Evolutionary conservation across 2,888 invertebrate genomes (phyloP), one percentile per base, ranked within the genome.

Genomic region (Andrena camellia): DNA sequence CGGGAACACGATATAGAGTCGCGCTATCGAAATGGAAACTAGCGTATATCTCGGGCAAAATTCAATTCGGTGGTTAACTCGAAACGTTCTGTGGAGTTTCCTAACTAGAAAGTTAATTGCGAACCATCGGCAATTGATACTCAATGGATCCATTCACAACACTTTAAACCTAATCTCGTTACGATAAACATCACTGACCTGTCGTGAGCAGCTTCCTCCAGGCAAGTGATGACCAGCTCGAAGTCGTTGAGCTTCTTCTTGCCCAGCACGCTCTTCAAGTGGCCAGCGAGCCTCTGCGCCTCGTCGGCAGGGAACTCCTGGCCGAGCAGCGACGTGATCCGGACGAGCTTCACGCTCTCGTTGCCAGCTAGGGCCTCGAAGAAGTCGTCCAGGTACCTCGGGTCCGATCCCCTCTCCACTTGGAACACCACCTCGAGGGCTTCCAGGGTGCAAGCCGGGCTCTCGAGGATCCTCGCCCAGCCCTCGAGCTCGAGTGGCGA

Each of bases 291-390:
- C 78, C 94, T 92, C 75, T 94, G 94, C 31, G 95, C 95, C 89
- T 95, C 95, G 50, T 94, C 93, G 20, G 94, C 94, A 33, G 94
- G 94, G 77, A 95, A 95, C 88, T 95, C 95, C 83, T 95, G 95
- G 7, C 95, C 95, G 1, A 95, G 92, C 5, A 95, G 91, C 1
- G 95, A 95, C 1, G 95, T 94, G 33, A 95, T 94, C 78, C 95
- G 94, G 35, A 95, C 94, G 31, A 95, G 94, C 74, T 94, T 94
- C 13, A 95, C 95, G 82, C 95, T 95, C 90, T 95, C 95, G 86
- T 95, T 95, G 42, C 93, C 91, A 0, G 94, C 94, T 4, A 95
- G 90, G 0, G 95, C 95, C 52, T 94, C 94, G 87, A 95, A 94
- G 88, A 95, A 95, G 52, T 94, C 92, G 84, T 95, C 95, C 68